Evolutionary conservation across 2,888 invertebrate species (phyloP).

Genomic region (Drosophila diplacantha): DNA sequence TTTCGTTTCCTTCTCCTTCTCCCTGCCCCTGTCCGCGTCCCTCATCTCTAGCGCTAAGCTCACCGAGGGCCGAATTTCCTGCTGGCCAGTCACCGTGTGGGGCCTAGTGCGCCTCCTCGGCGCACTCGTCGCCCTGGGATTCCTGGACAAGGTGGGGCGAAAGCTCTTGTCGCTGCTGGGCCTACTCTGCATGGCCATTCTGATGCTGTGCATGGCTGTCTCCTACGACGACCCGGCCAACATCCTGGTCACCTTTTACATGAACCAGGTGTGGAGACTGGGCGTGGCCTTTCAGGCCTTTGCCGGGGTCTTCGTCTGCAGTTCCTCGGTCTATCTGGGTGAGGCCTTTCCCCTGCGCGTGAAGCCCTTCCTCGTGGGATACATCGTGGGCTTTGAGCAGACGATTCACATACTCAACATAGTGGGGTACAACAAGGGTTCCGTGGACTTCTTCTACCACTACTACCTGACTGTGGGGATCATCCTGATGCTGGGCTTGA

Average conservation of each 20-base stretch:
- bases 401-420: conserved; percentile 58
- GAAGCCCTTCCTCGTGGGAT: conserved; percentile 61
- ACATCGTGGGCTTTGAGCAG: conserved; percentile 60
- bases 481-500: conserved; percentile 40
- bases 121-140: conserved; percentile 34
- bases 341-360: conserved; percentile 67
- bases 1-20: conserved; percentile 68
- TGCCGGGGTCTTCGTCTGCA: conserved; percentile 56
- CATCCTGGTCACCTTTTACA: conserved; percentile 20
- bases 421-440: conserved; percentile 32
- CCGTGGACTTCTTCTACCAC: conserved; percentile 30
- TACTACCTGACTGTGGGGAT: conserved; percentile 57
- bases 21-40: conserved; percentile 58
- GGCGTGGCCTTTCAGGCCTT: conserved; percentile 61
- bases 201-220: conserved; percentile 59
- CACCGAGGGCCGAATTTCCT: conserved; percentile 23
- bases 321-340: conserved; percentile 62
- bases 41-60: conserved; percentile 31
- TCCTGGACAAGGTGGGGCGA: conserved; percentile 61
- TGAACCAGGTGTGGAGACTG: conserved; percentile 51
- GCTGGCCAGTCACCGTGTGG: conserved; percentile 56
- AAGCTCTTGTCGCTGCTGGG: conserved; percentile 53
- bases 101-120: conserved; percentile 61
- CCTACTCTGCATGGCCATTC: conserved; percentile 50
- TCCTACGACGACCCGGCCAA: conserved; percentile 41